Evolutionary conservation across 2,113 vertebrate species (phyloP).

Genomic region (Caranx ignobilis): DNA sequence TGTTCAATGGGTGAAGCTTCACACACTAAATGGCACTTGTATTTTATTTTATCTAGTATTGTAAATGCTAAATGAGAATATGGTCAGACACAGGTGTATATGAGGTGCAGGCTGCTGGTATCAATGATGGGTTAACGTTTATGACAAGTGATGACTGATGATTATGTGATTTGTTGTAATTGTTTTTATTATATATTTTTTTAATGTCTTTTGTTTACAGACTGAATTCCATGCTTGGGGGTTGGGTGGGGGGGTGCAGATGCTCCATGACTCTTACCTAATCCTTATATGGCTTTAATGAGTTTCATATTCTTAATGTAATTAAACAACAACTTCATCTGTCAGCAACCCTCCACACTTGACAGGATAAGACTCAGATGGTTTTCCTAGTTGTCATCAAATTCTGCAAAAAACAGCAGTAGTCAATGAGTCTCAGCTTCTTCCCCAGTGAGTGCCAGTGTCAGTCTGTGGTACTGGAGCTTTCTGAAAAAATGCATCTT

Average conservation of each 20-base stretch:
- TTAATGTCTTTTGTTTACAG: not conserved
- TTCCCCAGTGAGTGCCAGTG: not conserved
- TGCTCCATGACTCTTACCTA: not conserved
- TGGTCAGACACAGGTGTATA: not conserved
- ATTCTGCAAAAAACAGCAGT: not conserved
- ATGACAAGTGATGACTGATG: constrained; percentile 4
- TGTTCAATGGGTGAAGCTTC: not conserved
- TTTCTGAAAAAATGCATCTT: not conserved
- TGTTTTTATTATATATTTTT: not conserved
- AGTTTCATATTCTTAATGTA: not conserved
- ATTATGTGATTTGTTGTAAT: not conserved
- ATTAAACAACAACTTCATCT: not conserved
- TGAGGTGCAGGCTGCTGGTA: not conserved
- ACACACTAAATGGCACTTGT: not conserved
- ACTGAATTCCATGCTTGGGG: not conserved
- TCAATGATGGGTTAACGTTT: not conserved
- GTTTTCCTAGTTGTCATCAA: not conserved
- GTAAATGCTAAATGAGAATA: not conserved
- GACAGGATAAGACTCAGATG: not conserved
- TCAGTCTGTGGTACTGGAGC: not conserved
- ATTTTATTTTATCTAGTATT: not conserved
- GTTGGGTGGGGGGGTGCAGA: not conserved
- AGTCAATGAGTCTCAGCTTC: not conserved
- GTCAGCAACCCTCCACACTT: not conserved
- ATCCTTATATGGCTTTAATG: not conserved